A percentile compares a stretch with the other conserved stretches of the same genome.
phyloP scores from a whole-genome alignment of 2,888 invertebrate species.

The Beris chalybata region DNA sequence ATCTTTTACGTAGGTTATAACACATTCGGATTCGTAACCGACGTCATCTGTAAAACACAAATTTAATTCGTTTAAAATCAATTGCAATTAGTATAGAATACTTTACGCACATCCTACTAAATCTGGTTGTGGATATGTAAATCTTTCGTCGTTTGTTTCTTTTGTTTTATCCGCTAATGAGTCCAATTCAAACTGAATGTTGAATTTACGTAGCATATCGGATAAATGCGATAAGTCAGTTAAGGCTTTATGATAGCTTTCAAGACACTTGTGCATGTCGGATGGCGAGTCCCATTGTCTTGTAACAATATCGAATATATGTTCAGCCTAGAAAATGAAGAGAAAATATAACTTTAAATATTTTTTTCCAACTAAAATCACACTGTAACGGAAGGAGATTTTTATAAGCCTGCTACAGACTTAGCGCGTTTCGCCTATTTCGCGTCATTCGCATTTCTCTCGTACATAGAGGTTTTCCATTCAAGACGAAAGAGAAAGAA shows the following conservation, averaged over 20 bases:
- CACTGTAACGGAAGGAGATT: no score
- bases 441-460: no score
- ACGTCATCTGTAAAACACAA: conserved; percentile 21
- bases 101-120: conserved; percentile 16
- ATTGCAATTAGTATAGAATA: not conserved
- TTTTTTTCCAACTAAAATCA: no score
- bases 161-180: not conserved
- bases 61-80: conserved; percentile 7
- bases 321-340: conserved; percentile 17
- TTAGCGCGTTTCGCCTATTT: no score
- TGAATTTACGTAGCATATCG: conserved; percentile 25
- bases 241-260: conserved; percentile 6
- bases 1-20: conserved; percentile 34
- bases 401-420: no score
- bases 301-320: conserved; percentile 13
- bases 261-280: conserved; percentile 5
- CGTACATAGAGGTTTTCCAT: no score
- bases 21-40: conserved; percentile 22
- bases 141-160: conserved; percentile 8
- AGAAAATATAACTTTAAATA: not conserved
- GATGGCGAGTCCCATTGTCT: conserved; percentile 16
- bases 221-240: conserved; percentile 15
- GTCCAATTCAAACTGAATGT: conserved; percentile 12
- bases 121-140: conserved; percentile 28
- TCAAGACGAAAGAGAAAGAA: no score